A percentile compares a stretch with the other conserved stretches of the same genome.
These are phyloP conservation scores for Cotesia vestalis DNA, from an alignment of 1,140 invertebrate genomes.

Conservation along the genomic window DNA sequence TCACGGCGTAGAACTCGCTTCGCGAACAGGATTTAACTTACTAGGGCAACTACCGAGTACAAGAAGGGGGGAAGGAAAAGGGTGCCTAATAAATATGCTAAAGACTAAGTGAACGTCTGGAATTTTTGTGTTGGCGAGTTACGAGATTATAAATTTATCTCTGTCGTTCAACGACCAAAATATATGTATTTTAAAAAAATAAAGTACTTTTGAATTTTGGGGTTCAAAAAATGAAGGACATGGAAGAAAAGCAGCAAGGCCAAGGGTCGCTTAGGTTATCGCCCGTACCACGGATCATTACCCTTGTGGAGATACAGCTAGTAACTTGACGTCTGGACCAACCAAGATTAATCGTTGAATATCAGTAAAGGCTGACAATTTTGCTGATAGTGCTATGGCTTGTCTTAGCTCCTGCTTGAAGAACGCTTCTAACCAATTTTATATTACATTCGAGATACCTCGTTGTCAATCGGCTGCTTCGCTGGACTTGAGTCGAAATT, in stretches of 20 bases:
- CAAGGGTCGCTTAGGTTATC: constrained; percentile 52
- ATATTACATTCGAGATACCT: too few species aligned
- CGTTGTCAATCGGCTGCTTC: too few species aligned
- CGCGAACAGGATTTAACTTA: constrained; percentile 24
- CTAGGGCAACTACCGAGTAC: background rate
- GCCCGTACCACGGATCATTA: constrained; percentile 60
- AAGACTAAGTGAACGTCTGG: background rate
- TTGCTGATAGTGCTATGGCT: background rate
- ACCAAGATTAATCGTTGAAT: constrained; percentile 59
- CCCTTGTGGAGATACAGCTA: constrained; percentile 42
- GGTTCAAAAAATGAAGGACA: constrained; percentile 16
- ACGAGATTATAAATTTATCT: background rate
- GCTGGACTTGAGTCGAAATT: too few species aligned
- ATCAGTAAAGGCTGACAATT: constrained; percentile 30
- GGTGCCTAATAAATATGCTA: constrained; percentile 18
- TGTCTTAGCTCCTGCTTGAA: too few species aligned
- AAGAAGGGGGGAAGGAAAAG: background rate
- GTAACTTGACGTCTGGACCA: constrained; percentile 26
- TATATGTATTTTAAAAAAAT: too few species aligned
- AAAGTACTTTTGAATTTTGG: too few species aligned
- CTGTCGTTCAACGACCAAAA: too few species aligned
- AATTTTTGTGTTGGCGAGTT: constrained; percentile 12
- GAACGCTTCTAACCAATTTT: too few species aligned
- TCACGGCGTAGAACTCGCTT: constrained; percentile 53
- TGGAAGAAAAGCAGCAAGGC: constrained; percentile 9